These are phyloP conservation scores for Caenorhabditis sinica DNA, from an alignment of 2,888 invertebrate genomes.

Conservation along the genomic window DNA sequence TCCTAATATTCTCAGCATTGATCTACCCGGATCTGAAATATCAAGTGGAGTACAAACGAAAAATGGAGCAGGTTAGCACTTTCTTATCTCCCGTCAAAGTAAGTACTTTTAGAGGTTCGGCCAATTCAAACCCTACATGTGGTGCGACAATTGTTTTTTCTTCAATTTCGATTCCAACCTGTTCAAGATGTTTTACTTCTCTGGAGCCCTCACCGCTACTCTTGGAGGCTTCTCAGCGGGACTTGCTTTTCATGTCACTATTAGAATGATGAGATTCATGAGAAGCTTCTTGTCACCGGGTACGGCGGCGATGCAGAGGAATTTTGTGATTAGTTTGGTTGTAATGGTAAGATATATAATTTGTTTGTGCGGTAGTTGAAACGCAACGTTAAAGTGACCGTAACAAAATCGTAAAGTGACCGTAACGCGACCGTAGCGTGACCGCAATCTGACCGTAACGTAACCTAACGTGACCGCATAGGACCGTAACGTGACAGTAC, in stretches of 20 bases:
- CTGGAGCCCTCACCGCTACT: not conserved
- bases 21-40: conserved; percentile 30
- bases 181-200: conserved; percentile 17
- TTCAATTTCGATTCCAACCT: conserved; percentile 30
- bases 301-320: conserved; percentile 13
- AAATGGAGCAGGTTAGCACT: conserved; percentile 14
- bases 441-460: too few species aligned
- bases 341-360: conserved; percentile 12
- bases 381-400: too few species aligned
- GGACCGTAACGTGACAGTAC: too few species aligned
- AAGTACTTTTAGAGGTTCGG: conserved; percentile 11
- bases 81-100: not conserved
- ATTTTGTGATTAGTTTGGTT: conserved; percentile 23
- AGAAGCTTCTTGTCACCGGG: not conserved
- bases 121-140: conserved; percentile 16
- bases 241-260: conserved; percentile 9
- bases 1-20: not conserved
- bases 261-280: not conserved
- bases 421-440: too few species aligned
- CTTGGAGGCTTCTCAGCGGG: conserved; percentile 11
- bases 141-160: conserved; percentile 39
- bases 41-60: conserved; percentile 16
- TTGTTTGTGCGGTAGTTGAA: too few species aligned
- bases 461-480: too few species aligned
- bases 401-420: too few species aligned